Conservation (phyloP, 2,797 vertebrate genomes). For the Manis pentadactyla region DNA sequence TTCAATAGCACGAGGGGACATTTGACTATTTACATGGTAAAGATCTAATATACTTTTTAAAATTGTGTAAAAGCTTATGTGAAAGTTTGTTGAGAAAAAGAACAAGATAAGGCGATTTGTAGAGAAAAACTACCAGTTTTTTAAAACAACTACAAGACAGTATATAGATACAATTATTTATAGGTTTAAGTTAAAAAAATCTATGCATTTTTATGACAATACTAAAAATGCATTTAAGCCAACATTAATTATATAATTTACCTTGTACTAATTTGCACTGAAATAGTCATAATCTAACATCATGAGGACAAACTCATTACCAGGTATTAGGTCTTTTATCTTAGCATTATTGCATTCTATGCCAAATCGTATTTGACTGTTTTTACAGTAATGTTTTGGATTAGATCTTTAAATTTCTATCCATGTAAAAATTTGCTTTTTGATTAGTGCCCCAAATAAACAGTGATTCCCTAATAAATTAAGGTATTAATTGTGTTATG, state of each 20-base stretch:
- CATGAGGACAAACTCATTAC: neutral
- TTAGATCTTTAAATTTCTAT: neutral
- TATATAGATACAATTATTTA: neutral
- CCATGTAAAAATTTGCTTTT: neutral
- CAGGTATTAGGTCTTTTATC: neutral
- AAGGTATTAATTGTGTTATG: neutral
- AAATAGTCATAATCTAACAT: neutral
- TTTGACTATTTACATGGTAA: neutral
- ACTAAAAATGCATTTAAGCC: neutral
- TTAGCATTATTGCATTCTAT: neutral
- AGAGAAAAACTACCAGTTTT: neutral
- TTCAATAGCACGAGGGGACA: neutral
- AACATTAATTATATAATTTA: constrained; percentile 1
- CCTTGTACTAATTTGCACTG: neutral
- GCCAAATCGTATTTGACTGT: neutral
- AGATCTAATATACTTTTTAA: neutral
- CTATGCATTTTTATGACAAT: neutral
- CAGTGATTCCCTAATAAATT: neutral
- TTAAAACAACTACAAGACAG: neutral
- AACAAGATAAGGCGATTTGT: neutral
- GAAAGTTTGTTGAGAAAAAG: neutral
- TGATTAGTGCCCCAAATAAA: neutral
- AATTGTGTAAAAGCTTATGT: neutral
- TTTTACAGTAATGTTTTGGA: neutral
- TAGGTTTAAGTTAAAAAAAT: neutral